These are phyloP conservation scores for Liolophura sinensis DNA, from an alignment of 1,140 invertebrate genomes.

Conservation along the genomic window DNA sequence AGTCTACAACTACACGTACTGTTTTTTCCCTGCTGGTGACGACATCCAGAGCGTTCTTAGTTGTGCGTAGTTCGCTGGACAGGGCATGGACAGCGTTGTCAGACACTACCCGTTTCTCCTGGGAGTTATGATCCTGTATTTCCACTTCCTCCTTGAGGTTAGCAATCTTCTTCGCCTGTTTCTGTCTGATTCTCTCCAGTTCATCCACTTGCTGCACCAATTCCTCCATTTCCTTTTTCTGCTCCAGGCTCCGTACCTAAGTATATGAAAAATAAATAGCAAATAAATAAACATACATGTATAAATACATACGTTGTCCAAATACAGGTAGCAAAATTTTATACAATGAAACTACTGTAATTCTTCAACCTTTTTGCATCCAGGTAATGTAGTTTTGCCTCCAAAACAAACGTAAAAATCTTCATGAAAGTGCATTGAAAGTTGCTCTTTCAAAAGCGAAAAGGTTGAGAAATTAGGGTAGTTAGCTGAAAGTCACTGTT, in stretches of 20 bases:
- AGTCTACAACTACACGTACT: slow-evolving; percentile 30
- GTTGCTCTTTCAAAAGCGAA: no score
- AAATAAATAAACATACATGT: no score
- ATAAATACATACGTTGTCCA: no score
- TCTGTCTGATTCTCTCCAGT: slow-evolving; percentile 51
- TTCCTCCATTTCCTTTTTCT: slow-evolving; percentile 51
- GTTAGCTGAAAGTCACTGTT: no score
- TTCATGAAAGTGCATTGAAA: no score
- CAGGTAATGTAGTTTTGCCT: no score
- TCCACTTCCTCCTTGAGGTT: slow-evolving; percentile 43
- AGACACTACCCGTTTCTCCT: slow-evolving; percentile 43
- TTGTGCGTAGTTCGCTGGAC: slow-evolving; percentile 54
- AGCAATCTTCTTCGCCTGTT: slow-evolving; percentile 53
- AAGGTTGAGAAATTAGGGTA: no score
- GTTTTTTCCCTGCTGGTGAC: slow-evolving; percentile 54
- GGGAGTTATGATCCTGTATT: slow-evolving; percentile 19
- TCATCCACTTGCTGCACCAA: slow-evolving; percentile 49
- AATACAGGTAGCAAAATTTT: no score
- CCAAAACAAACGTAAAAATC: no score
- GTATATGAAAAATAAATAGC: slow-evolving; percentile 6
- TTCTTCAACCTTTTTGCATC: no score
- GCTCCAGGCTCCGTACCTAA: slow-evolving; percentile 47
- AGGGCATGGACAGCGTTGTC: slow-evolving; percentile 57
- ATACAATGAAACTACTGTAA: no score
- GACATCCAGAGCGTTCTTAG: slow-evolving; percentile 52